These are phyloP conservation scores for Myotis pilosus DNA, from an alignment of 2,797 vertebrate genomes.

Conservation along the genomic window DNA sequence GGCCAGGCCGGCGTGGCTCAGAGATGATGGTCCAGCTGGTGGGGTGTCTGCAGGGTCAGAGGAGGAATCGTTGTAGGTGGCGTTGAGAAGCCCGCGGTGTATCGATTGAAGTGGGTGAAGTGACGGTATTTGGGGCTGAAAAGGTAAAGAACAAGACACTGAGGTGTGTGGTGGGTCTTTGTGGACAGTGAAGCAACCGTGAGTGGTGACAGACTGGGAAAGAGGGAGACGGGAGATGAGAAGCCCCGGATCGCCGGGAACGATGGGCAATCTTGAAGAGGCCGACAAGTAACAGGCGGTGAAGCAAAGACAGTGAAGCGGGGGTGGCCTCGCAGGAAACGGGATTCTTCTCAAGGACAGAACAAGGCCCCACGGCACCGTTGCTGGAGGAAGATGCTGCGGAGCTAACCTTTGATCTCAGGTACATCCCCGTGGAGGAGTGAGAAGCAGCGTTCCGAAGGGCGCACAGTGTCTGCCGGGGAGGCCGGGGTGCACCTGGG, in stretches of 20 bases:
- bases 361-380: too few relatives aligned
- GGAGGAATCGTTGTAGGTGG: background rate
- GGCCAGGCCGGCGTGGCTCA: too few relatives aligned
- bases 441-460: background rate
- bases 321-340: background rate
- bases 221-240: background rate
- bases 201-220: background rate
- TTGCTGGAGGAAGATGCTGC: background rate
- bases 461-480: background rate
- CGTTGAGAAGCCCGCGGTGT: background rate
- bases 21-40: background rate
- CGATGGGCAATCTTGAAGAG: background rate
- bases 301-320: background rate
- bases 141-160: background rate
- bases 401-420: background rate
- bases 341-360: background rate
- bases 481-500: background rate
- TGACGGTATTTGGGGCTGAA: background rate
- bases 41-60: background rate
- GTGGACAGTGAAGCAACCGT: background rate
- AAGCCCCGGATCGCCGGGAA: background rate
- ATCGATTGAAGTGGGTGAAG: background rate
- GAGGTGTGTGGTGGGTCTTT: background rate
- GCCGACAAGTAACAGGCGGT: background rate
- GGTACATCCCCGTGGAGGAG: background rate